Percentiles rank a stretch among this genome's conserved stretches.
Evolutionary conservation across 1,140 invertebrate species (phyloP).

Genomic region (Lutraria rhynchaena): DNA sequence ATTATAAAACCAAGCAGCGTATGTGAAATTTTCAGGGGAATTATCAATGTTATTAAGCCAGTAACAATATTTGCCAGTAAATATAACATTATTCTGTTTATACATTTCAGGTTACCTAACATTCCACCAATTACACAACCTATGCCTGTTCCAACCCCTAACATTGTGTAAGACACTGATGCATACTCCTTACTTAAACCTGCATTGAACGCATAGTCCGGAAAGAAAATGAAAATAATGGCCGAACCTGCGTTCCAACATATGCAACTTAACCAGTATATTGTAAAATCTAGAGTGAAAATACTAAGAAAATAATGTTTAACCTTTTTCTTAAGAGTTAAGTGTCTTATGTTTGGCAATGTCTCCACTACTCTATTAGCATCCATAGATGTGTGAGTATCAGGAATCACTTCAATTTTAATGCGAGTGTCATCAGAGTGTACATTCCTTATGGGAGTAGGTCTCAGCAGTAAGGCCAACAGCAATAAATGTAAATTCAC

Average conservation of each 20-base stretch:
- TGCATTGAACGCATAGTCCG: slow-evolving; percentile 66
- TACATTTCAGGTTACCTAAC: slow-evolving; percentile 66
- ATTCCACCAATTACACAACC: slow-evolving; percentile 72
- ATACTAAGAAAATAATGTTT: slow-evolving; percentile 62
- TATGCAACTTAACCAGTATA: slow-evolving; percentile 76
- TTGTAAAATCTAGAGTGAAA: slow-evolving; percentile 68
- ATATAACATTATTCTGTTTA: slow-evolving; percentile 68
- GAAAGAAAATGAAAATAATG: slow-evolving; percentile 67
- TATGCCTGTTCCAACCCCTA: slow-evolving; percentile 68
- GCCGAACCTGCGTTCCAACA: slow-evolving; percentile 74
- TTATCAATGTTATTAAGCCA: slow-evolving; percentile 61
- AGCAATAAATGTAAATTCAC: slow-evolving; percentile 87
- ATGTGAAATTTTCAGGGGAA: slow-evolving; percentile 58
- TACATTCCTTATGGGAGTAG: too few relatives aligned
- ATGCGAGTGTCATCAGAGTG: too few relatives aligned
- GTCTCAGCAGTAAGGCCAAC: slow-evolving; percentile 67
- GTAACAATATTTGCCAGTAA: slow-evolving; percentile 65
- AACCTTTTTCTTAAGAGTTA: not conserved
- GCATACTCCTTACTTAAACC: slow-evolving; percentile 64
- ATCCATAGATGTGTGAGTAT: too few relatives aligned
- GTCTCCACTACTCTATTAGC: too few relatives aligned
- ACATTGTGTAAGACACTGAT: slow-evolving; percentile 63
- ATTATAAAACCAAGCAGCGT: slow-evolving; percentile 50
- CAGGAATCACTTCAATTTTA: too few relatives aligned
- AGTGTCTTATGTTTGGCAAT: too few relatives aligned